Evolutionary conservation across 2,888 invertebrate genomes (phyloP).

Genomic region (Saturnia pavonia): DNA sequence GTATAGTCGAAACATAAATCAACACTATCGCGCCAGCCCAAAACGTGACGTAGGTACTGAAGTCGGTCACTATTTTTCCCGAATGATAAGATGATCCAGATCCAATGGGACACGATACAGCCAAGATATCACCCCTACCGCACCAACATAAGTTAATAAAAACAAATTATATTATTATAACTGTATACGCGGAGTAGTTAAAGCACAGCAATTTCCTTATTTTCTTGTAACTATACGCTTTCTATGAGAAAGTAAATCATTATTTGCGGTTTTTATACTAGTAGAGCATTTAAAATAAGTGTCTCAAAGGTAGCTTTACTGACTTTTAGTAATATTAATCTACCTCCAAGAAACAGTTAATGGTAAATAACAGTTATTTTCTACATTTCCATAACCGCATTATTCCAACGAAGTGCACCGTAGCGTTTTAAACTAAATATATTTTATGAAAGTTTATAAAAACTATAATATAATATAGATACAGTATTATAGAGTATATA

Average conservation of each 20-base stretch:
- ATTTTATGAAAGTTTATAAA: neutral
- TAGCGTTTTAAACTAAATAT: neutral
- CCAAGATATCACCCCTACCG: neutral
- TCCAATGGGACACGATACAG: too few species aligned
- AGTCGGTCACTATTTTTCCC: too few species aligned
- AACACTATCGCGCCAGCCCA: too few species aligned
- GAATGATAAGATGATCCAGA: too few species aligned
- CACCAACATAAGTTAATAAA: neutral
- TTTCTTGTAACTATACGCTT: slow-evolving; percentile 7
- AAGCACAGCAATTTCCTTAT: neutral
- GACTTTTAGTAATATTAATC: neutral
- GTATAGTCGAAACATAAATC: too few species aligned
- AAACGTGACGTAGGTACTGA: too few species aligned
- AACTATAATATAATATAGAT: too few species aligned
- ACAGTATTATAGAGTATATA: too few species aligned
- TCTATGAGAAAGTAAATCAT: slow-evolving; percentile 1
- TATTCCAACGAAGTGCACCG: too few species aligned
- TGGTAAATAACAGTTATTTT: neutral
- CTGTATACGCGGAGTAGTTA: neutral
- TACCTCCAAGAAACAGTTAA: neutral
- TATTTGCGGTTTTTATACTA: neutral
- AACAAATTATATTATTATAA: neutral
- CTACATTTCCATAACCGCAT: too few species aligned
- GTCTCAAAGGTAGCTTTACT: neutral
- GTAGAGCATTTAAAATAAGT: too few species aligned